Conservation (phyloP, 2,888 invertebrate genomes). For the Psococerastis gibbosa region DNA sequence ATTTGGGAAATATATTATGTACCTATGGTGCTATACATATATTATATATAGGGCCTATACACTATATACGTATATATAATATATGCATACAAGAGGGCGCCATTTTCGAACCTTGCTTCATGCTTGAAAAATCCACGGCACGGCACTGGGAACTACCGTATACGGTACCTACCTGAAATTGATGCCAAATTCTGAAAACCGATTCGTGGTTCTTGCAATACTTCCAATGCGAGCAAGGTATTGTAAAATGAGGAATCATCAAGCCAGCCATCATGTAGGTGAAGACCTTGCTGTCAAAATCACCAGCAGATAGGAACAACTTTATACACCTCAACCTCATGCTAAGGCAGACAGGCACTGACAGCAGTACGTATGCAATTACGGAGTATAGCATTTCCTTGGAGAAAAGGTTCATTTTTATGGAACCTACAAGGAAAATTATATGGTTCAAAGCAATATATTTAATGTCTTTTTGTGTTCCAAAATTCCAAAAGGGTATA, state of each 20-base stretch:
- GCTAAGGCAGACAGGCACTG: neutral
- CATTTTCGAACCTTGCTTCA: too few relatives aligned
- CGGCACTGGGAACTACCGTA: too few relatives aligned
- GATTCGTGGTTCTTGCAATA: neutral
- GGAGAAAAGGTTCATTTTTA: neutral
- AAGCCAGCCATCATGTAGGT: neutral
- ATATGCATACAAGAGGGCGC: too few relatives aligned
- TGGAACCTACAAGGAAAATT: neutral
- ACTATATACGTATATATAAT: too few relatives aligned
- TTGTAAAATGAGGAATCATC: neutral
- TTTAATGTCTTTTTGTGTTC: too few relatives aligned
- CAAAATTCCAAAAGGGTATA: too few relatives aligned
- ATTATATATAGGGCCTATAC: too few relatives aligned
- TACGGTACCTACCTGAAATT: conserved; percentile 6
- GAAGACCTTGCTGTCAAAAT: neutral
- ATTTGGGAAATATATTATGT: too few relatives aligned
- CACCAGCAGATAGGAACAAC: neutral
- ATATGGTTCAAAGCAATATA: too few relatives aligned
- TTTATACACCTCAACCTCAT: neutral
- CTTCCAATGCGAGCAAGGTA: neutral
- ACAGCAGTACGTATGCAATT: neutral
- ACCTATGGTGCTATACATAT: too few relatives aligned
- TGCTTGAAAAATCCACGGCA: too few relatives aligned
- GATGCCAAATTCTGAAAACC: neutral
- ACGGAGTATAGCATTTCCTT: conserved; percentile 5